Percentiles rank a stretch among this genome's conserved stretches.
Evolutionary conservation across 2,113 vertebrate species (phyloP).

Genomic region (Echinops telfairi): DNA sequence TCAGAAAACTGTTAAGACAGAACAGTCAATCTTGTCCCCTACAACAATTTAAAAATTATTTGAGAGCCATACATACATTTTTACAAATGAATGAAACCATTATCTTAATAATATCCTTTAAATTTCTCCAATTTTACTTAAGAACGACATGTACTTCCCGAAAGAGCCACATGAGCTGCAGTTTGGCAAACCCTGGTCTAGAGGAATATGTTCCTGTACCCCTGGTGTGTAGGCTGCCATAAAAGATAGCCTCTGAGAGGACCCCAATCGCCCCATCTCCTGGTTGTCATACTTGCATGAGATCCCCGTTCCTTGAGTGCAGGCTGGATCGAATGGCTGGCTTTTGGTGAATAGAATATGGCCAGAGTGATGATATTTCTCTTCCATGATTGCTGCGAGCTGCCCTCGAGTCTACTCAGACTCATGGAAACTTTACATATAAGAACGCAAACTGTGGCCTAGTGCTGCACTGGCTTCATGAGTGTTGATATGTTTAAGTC

Average conservation of each 20-base stretch:
- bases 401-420: neutral
- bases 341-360: conserved; percentile 2
- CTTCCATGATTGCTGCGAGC: neutral
- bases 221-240: neutral
- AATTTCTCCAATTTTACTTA: too few relatives aligned
- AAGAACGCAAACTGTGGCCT: neutral
- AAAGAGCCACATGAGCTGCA: too few relatives aligned
- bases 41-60: too few relatives aligned
- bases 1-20: too few relatives aligned
- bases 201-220: accelerated
- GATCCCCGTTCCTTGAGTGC: neutral
- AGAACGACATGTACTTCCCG: too few relatives aligned
- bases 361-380: neutral
- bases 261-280: neutral
- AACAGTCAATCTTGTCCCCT: too few relatives aligned
- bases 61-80: too few relatives aligned
- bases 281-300: neutral
- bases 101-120: too few relatives aligned
- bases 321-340: neutral
- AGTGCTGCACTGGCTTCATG: neutral
- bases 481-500: neutral
- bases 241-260: neutral
- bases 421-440: neutral
- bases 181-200: too few relatives aligned
- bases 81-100: too few relatives aligned